Conservation (phyloP, 2,888 invertebrate genomes). For the Anthophora plumipes region DNA sequence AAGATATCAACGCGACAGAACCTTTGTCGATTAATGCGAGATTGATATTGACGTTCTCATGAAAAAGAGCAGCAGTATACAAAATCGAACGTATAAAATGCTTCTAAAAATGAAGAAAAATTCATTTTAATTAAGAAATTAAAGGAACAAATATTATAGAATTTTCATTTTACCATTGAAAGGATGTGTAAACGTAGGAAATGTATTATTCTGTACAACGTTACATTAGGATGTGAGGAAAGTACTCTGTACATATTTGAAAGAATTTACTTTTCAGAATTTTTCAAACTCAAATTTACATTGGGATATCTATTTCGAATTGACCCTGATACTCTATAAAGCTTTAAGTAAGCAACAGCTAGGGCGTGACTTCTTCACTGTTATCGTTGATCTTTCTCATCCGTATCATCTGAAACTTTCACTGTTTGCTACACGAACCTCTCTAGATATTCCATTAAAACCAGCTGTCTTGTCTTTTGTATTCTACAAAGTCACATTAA, state of each 20-base stretch:
- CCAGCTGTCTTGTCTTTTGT: neutral
- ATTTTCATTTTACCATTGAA: too few relatives aligned
- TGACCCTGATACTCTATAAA: conserved; percentile 1
- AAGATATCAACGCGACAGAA: too few relatives aligned
- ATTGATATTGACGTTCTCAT: neutral
- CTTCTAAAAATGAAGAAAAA: too few relatives aligned
- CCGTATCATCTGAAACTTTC: conserved; percentile 23
- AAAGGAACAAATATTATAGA: neutral
- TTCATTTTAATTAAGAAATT: too few relatives aligned
- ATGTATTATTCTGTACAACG: too few relatives aligned
- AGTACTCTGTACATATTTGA: neutral
- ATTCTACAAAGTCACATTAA: neutral
- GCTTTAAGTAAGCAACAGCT: neutral
- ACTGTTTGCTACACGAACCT: conserved; percentile 15
- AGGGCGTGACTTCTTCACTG: neutral
- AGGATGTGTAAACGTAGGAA: too few relatives aligned
- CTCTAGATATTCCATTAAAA: neutral
- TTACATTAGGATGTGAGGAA: too few relatives aligned
- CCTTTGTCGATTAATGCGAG: neutral
- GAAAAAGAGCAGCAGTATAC: too few relatives aligned
- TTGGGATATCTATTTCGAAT: neutral
- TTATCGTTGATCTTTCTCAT: conserved; percentile 24
- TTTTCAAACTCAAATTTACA: neutral
- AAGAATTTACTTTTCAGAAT: neutral
- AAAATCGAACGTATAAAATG: too few relatives aligned